phyloP scores from a whole-genome alignment of 2,113 vertebrate genomes.

The Paedocypris sp. region DNA sequence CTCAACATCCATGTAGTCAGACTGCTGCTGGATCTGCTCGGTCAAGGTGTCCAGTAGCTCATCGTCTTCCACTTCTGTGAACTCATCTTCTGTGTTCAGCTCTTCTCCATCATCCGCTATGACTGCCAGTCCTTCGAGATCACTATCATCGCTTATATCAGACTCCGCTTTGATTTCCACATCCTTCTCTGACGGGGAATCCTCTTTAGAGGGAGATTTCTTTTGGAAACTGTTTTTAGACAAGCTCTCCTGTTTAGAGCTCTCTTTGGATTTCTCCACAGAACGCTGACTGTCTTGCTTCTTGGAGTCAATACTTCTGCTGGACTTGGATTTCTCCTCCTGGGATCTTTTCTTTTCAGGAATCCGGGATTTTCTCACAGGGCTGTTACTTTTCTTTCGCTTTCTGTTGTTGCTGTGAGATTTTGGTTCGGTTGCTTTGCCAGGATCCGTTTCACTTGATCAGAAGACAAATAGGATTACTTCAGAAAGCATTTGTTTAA shows the following conservation, averaged over 20 bases:
- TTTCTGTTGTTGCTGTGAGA: constrained; percentile 24
- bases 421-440: constrained; percentile 21
- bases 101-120: constrained; percentile 27
- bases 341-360: neutral
- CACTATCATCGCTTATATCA: constrained; percentile 15
- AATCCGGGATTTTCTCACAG: constrained; percentile 1
- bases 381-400: neutral
- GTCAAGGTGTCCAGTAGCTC: neutral
- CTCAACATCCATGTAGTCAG: neutral
- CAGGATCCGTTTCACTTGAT: neutral
- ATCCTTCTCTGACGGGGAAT: neutral
- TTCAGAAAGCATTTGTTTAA: too few species aligned
- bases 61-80: neutral
- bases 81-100: constrained; percentile 5
- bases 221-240: neutral
- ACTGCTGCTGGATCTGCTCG: neutral
- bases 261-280: constrained; percentile 14
- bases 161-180: neutral
- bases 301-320: neutral
- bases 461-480: neutral
- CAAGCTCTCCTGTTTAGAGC: neutral
- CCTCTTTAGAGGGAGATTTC: constrained; percentile 2
- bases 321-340: neutral
- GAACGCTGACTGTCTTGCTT: neutral
- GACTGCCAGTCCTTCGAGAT: constrained; percentile 30